Base-by-base conservation (phyloP, 2,797 vertebrate species). In the Acipenser ruthenus region DNA sequence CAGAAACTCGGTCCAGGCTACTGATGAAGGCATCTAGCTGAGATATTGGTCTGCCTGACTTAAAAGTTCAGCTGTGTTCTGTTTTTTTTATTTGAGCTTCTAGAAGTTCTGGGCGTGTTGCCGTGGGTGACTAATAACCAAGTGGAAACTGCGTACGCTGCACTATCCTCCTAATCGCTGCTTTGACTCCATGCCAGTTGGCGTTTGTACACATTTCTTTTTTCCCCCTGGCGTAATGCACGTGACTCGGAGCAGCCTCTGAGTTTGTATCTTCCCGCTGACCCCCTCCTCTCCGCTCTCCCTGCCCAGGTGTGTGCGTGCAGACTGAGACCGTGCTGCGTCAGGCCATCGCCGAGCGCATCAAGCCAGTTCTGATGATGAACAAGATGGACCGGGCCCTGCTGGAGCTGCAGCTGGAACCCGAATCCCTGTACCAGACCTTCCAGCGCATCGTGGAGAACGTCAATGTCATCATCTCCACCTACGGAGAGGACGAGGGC, bases 351-450 rank as follows among this genome's bases (percentile, higher is more conserved):
- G 90, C 86, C 0, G 95, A 98, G 82, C 88, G 95, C 52, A 98
- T 98, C 82, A 95, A 93, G 73, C 95, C 95, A 0, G 95, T 98
- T 6, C 85, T 99, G 75, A 98, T 99, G 95, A 98, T 98, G 95
- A 98, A 98, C 83, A 96, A 99, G 78, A 98, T 98, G 95, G 96
- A 97, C 86, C 87, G 93, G 12, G 95, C 96, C 2, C 82, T 99
- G 77, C 74, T 99, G 49, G 96, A 98, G 83, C 81, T 99, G 83
- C 96, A 98, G 84, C 86, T 98, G 73, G 85, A 88, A 3, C 84
- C 95, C 0, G 94, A 99, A 67, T 93, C 94, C 64, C 90, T 99
- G 6, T 98, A 90, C 80, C 91, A 94, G 78, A 96, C 94, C 10
- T 98, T 97, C 86, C 96, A 98, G 86, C 91, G 92, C 73, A 99